phyloP scores from a whole-genome alignment of 2,888 invertebrate genomes.

The Yponomeuta cagnagella region DNA sequence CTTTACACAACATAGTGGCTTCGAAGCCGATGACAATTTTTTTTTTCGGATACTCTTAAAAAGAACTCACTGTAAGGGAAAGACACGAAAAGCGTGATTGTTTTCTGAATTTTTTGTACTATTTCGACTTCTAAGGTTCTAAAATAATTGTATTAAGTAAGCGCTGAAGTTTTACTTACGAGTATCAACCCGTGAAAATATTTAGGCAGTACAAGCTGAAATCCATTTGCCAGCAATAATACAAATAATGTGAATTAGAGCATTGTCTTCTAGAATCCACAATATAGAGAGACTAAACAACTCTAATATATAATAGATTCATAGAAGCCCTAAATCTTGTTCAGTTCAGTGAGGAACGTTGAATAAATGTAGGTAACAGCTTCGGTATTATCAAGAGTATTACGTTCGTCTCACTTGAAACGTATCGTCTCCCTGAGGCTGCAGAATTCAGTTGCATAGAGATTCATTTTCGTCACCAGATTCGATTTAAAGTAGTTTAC shows the following conservation, averaged over 20 bases:
- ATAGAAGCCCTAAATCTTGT: not conserved
- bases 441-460: constrained; percentile 51
- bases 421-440: constrained; percentile 43
- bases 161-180: not conserved
- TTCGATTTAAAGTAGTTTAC: too few species aligned
- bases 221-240: not conserved
- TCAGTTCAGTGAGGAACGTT: constrained; percentile 3
- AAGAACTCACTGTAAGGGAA: too few species aligned
- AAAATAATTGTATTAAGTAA: not conserved
- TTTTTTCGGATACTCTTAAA: too few species aligned
- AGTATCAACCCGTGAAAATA: not conserved
- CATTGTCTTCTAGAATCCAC: not conserved
- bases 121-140: not conserved
- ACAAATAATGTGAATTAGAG: not conserved
- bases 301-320: not conserved
- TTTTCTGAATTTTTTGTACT: too few species aligned
- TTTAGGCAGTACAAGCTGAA: not conserved
- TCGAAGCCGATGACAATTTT: too few species aligned
- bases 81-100: too few species aligned
- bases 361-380: constrained; percentile 2
- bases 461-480: constrained; percentile 25
- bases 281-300: not conserved
- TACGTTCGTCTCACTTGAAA: constrained; percentile 65
- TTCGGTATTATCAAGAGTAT: constrained; percentile 54
- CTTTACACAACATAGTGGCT: too few species aligned